Conservation (phyloP, 2,113 vertebrate species). For the Pygoscelis adeliae region DNA sequence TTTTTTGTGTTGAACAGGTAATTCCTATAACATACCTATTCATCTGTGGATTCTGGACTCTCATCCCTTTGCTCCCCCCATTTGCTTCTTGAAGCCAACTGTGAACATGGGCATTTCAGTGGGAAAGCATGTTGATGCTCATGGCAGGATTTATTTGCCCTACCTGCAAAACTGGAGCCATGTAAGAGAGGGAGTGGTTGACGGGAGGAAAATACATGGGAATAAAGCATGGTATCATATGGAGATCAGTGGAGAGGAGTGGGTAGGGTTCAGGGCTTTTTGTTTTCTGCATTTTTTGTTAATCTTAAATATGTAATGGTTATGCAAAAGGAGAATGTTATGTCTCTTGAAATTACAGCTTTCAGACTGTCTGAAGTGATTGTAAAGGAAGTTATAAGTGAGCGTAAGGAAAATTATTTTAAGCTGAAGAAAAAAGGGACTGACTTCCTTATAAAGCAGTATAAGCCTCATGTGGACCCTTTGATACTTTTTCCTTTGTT, state of each 20-base stretch:
- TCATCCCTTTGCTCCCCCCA: conserved; percentile 93
- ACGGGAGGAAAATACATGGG: neutral
- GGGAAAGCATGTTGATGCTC: conserved; percentile 89
- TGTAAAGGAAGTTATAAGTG: neutral
- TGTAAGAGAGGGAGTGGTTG: conserved; percentile 74
- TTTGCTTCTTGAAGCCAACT: conserved; percentile 91
- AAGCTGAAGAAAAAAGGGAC: neutral
- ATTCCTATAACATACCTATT: conserved; percentile 90
- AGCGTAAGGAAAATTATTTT: neutral
- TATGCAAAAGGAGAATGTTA: neutral
- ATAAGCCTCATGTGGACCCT: neutral
- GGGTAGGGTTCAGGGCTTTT: neutral
- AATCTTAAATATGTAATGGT: neutral
- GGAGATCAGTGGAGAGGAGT: neutral
- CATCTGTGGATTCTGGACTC: conserved; percentile 94
- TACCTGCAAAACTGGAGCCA: conserved; percentile 92
- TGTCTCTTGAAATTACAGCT: neutral
- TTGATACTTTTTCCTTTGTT: neutral
- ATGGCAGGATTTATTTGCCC: conserved; percentile 89
- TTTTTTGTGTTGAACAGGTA: conserved; percentile 78
- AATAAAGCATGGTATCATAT: neutral
- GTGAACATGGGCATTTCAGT: conserved; percentile 88
- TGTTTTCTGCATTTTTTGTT: neutral
- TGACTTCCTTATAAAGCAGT: neutral
- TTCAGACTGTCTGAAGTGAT: neutral